Percentiles rank a stretch among this genome's conserved stretches.
phyloP scores from a whole-genome alignment of 2,113 vertebrate genomes.

The Tachysurus fulvidraco region DNA sequence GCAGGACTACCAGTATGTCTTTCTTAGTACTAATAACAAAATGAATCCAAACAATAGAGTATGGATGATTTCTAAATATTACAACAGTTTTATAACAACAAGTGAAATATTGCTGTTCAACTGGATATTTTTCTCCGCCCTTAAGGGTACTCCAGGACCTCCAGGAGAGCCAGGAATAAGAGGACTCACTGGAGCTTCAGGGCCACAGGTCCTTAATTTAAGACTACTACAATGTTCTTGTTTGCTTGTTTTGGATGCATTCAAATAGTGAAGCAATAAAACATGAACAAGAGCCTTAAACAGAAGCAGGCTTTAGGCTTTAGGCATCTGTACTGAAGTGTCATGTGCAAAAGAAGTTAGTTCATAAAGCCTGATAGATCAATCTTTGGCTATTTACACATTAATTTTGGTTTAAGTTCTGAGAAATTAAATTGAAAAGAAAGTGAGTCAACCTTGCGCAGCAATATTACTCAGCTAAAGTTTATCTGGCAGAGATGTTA shows the following conservation, averaged over 20 bases:
- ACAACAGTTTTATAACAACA: background rate
- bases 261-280: background rate
- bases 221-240: background rate
- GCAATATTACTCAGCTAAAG: background rate
- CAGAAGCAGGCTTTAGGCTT: background rate
- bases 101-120: background rate
- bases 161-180: constrained; percentile 57
- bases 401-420: background rate
- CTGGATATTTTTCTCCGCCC: background rate
- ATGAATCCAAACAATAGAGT: background rate
- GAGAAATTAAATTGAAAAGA: background rate
- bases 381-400: background rate
- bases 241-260: background rate
- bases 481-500: background rate
- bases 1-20: constrained; percentile 59
- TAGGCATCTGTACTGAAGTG: background rate
- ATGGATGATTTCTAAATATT: background rate
- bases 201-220: constrained; percentile 59
- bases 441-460: background rate
- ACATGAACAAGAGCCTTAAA: background rate
- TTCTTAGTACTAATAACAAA: background rate
- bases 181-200: constrained; percentile 63
- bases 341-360: background rate
- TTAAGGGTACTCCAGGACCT: constrained; percentile 61
- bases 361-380: background rate